Conservation (phyloP, 2,888 invertebrate genomes). For the Itoplectis maculator region DNA sequence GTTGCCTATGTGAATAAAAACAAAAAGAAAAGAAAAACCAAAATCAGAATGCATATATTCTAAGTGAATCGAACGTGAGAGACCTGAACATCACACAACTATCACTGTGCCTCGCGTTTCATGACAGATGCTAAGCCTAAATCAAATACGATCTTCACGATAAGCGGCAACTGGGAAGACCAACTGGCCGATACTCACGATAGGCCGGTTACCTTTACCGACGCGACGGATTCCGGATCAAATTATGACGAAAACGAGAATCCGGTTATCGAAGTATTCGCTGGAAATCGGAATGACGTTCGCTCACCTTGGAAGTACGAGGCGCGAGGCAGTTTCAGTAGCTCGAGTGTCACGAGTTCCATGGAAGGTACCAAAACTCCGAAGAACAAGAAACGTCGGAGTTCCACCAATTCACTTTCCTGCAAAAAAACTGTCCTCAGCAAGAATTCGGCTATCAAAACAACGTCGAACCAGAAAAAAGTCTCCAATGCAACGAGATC, state of each 20-base stretch:
- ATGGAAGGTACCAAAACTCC: conserved; percentile 34
- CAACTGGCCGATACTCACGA: conserved; percentile 66
- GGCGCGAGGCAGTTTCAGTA: conserved; percentile 27
- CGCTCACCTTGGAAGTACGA: conserved; percentile 74
- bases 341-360: conserved; percentile 36
- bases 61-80: conserved; percentile 58
- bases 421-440: conserved; percentile 56
- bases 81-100: conserved; percentile 72
- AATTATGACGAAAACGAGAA: conserved; percentile 61
- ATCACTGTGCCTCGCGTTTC: conserved; percentile 79
- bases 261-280: conserved; percentile 50
- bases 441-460: conserved; percentile 55
- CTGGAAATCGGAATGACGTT: conserved; percentile 41
- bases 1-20: conserved; percentile 42
- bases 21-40: conserved; percentile 15
- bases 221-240: conserved; percentile 63
- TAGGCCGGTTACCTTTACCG: conserved; percentile 65
- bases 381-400: conserved; percentile 53
- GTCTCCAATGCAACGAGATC: conserved; percentile 30
- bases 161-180: conserved; percentile 74
- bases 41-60: conserved; percentile 17
- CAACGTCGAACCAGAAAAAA: conserved; percentile 49
- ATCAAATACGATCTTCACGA: conserved; percentile 78
- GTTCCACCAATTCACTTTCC: conserved; percentile 36
- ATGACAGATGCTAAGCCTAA: conserved; percentile 80